Evolutionary conservation across 2,888 invertebrate genomes (phyloP), one percentile per base, ranked within the genome.

Genomic region (Agrochola lychnidis): DNA sequence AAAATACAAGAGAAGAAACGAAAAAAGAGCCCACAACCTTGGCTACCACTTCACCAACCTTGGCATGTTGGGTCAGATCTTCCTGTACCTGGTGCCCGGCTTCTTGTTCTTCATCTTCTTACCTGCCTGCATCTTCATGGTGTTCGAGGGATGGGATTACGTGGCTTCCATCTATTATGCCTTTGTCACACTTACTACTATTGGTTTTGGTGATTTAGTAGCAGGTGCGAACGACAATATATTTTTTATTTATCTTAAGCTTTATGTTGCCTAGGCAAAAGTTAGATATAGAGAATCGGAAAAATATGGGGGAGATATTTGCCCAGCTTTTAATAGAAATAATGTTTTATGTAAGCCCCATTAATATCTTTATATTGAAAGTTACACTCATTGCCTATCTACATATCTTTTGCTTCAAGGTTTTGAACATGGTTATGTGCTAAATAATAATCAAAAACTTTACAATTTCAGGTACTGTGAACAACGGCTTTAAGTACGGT

Each of bases 171-270:
- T 99, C 62, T 99, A 99, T 93, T 99, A 98, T 91, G 98, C 98
- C 36, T 99, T 98, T 91, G 98, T 99, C 22, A 98, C 98, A 0
- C 97, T 98, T 19, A 98, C 98, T 4, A 99, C 99, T 6, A 99
- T 99, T 84, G 99, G 99, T 59, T 99, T 99, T 93, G 99, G 99
- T n/a, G 99, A 99, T 93, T 98, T 97, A 91, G 99, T 99, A 51
- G 99, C 99, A 93, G 98, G 98, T 98, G 48, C 25, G 25, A 40
- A 36, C 22, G n/a, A n/a, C n/a, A 6, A 16, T 16, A 0, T 16
- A 2, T 12, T 40, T 45, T 7, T 40, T 51, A 36, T 67, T 68
- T 53, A 5, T 7, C 0, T 30, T 16, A 5, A 16, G 16, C 10
- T n/a, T 36, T 53, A 19, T 22, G 3, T 59, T 30, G 7, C 16